A percentile compares a stretch with the other conserved stretches of the same genome.
These are phyloP conservation scores for Drosophila tani DNA, from an alignment of 1,140 invertebrate genomes.

Conservation along the genomic window DNA sequence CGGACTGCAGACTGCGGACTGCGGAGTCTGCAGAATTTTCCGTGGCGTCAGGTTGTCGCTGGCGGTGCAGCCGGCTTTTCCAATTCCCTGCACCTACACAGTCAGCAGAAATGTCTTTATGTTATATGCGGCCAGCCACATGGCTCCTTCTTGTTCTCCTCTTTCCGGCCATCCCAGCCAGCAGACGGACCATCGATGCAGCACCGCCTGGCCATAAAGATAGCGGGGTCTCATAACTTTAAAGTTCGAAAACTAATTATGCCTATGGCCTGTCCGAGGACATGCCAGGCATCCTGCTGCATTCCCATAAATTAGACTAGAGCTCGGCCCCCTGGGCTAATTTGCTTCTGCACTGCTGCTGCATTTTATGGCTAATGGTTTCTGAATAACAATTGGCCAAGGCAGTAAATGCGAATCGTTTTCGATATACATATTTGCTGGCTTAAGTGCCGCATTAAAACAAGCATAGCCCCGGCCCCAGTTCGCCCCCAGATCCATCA, in stretches of 20 bases:
- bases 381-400: constrained; percentile 71
- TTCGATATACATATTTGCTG: constrained; percentile 66
- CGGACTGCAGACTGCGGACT: constrained; percentile 19
- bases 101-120: constrained; percentile 69
- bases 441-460: constrained; percentile 82
- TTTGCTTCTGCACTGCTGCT: constrained; percentile 63
- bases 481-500: constrained; percentile 44
- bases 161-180: background rate
- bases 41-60: constrained; percentile 78
- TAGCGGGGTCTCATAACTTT: constrained; percentile 78
- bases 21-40: constrained; percentile 53
- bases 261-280: constrained; percentile 64
- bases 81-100: constrained; percentile 70
- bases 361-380: constrained; percentile 82
- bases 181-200: constrained; percentile 16
- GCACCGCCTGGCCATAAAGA: constrained; percentile 70
- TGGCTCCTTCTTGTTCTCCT: constrained; percentile 11
- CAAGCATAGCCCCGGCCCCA: constrained; percentile 26
- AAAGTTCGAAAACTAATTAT: constrained; percentile 84
- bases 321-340: constrained; percentile 39
- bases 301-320: constrained; percentile 72
- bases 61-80: constrained; percentile 61
- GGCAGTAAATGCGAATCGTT: constrained; percentile 31
- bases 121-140: constrained; percentile 56
- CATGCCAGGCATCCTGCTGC: constrained; percentile 11